These are phyloP conservation scores for Hydropotes inermis DNA, from an alignment of 2,113 vertebrate genomes.

Conservation along the genomic window DNA sequence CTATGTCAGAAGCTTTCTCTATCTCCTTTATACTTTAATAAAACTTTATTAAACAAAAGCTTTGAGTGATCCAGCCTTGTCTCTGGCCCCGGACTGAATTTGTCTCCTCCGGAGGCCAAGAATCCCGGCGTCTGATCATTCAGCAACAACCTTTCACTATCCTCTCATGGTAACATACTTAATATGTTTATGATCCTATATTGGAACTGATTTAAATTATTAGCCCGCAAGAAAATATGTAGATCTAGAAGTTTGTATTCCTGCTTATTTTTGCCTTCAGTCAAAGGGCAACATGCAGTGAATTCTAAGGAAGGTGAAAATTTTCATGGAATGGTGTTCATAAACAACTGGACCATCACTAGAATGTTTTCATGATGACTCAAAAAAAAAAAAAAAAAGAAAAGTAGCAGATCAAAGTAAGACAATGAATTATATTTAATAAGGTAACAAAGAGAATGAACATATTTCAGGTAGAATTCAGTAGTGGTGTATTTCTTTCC, in stretches of 20 bases:
- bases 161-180: neutral
- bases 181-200: neutral
- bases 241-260: neutral
- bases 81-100: no score
- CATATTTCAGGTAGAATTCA: neutral
- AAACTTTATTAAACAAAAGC: no score
- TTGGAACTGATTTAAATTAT: neutral
- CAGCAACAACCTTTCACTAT: no score
- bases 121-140: no score
- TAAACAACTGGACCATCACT: neutral
- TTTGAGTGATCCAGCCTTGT: no score
- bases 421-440: neutral
- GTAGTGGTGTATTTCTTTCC: neutral
- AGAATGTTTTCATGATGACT: neutral
- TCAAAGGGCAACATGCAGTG: neutral
- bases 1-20: no score
- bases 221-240: neutral
- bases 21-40: no score
- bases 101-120: no score
- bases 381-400: neutral
- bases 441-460: neutral
- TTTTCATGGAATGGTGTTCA: neutral
- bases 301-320: neutral
- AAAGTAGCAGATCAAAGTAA: neutral
- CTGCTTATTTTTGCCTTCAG: neutral